A percentile compares a stretch with the other conserved stretches of the same genome.
phyloP scores from a whole-genome alignment of 2,888 invertebrate species.

The Tipula vernalis region DNA sequence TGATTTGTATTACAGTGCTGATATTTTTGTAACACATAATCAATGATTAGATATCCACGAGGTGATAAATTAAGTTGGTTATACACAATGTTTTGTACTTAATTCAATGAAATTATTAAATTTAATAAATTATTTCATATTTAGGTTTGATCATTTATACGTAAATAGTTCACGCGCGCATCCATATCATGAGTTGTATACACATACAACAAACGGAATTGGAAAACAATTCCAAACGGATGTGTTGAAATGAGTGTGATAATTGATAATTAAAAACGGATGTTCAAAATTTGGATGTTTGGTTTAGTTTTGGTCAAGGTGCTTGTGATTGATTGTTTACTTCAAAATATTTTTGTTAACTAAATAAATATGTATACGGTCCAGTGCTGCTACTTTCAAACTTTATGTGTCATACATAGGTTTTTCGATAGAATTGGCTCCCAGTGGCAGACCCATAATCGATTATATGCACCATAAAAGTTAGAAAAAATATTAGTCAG shows the following conservation, averaged over 20 bases:
- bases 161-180: background rate
- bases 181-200: too few relatives aligned
- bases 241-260: background rate
- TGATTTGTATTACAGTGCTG: background rate
- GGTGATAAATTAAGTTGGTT: background rate
- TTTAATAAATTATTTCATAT: background rate
- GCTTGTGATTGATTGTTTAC: background rate
- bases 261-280: background rate
- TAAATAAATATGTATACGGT: too few relatives aligned
- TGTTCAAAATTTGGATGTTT: background rate
- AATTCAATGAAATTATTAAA: background rate
- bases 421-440: too few relatives aligned
- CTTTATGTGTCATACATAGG: too few relatives aligned
- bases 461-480: too few relatives aligned
- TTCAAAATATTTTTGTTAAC: background rate
- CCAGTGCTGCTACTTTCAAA: too few relatives aligned
- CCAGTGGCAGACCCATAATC: too few relatives aligned
- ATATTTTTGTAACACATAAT: background rate
- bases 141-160: background rate
- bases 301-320: background rate
- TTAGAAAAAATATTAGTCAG: too few relatives aligned
- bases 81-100: background rate
- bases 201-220: background rate
- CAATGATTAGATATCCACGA: background rate
- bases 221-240: background rate